Base-by-base conservation (phyloP, 2,797 vertebrate genomes). In the Benthosema pterotum region DNA sequence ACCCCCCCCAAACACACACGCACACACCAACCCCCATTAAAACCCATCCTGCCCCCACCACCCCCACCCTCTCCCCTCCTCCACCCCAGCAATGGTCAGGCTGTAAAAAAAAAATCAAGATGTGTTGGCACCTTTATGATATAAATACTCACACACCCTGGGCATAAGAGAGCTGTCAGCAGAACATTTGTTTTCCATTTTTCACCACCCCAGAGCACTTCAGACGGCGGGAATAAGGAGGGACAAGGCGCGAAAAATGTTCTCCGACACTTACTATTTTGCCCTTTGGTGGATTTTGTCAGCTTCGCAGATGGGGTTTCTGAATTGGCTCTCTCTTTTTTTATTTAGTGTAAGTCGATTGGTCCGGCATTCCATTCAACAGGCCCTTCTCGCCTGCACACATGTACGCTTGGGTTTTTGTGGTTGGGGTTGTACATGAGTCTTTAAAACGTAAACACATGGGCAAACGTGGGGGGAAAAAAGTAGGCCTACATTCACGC, bases 101-200 rank as follows among this genome's bases (percentile, higher is more conserved):
- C 85, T 83, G 83, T 91, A 91, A 92, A 91, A 22, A 91, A 92
- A 91, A 22, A 22, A 87, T 64, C 79, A 80, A 80, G 76, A 86
- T 84, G 87, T 89, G 84, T 93, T 92, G 88, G 89, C 92, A 92
- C 88, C 89, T 93, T 92, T 91, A 89, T 89, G 78, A 90, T 92
- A 93, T 92, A 93, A 93, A 93, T 93, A 93, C 86, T 77, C 80
- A 84, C 94, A 94, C 95, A 98, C 97, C 96, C 94, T 82, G 94
- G 97, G 94, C 96, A 97, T 91, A 95, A 93, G 91, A 98, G 95
- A 87, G 95, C 96, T 93, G 97, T 99, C 92, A 98, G 88, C 82
- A 94, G 88, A 92, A 98, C 96, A 85, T 97, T 99, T 89, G 96
- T 97, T 95, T 98, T 97, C 95, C 96, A 98, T 91, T 98, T 98